Base-by-base conservation (phyloP, 2,888 invertebrate species). In the Volucella inflata region DNA sequence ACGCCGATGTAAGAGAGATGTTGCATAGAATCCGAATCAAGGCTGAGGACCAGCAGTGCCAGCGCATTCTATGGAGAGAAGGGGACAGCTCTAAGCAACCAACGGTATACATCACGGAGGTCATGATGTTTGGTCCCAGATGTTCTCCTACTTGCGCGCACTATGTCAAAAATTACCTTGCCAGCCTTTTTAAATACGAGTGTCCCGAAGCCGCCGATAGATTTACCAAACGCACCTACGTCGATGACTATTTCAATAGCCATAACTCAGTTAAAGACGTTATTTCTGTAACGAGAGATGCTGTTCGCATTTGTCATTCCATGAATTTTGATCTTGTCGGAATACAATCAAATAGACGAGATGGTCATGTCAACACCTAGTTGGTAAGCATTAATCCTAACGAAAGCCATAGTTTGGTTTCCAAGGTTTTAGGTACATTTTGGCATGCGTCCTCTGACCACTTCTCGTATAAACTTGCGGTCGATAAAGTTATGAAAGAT, bases 311-410 rank as follows among this genome's bases (percentile, higher is more conserved):
- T 8, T 68, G 60, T 40, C 53, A 60, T 10, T 30, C 67, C 4
- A 67, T 59, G 50, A 53, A 48, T n/a, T 71, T 78, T 8, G 38
- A 48, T 1, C 53, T 78, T n/a, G 57, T 64, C 8, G 65, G 50
- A 6, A 48, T 78, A 38, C 59, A 78, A n/a, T 79, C 71, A 14
- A 79, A 60, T 10, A 59, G 48, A 16, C 44, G 12, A 11, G 17
- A 53, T 8, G n/a, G 46, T 8, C 38, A 62, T 40, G 42, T 53
- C 11, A 74, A 44, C 11, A 11, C 38, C 2, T 6, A 11, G 2
- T n/a, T 62, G 44, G 8, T 21, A 21, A 21, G 21, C 21, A 21
- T 2, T n/a, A n/a, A n/a, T n/a, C n/a, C n/a, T n/a, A n/a, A n/a
- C 21, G 2, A 21, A 21, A 2, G 21, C 21, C 2, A 21, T 21